Conservation (phyloP, 2,797 vertebrate species). For the Peromyscus eremicus region DNA sequence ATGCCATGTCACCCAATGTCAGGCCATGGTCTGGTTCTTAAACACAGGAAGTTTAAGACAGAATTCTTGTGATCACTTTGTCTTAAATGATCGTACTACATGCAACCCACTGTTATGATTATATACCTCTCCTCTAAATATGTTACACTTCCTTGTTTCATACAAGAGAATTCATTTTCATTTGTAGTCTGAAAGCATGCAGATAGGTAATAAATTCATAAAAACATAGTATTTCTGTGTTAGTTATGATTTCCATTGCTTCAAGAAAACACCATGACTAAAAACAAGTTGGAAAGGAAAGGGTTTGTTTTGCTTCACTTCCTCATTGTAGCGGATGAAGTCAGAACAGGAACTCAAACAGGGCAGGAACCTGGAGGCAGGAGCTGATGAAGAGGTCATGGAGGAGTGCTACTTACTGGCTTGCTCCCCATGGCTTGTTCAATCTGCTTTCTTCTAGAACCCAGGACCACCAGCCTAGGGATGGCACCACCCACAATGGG, state of each 20-base stretch:
- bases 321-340: too few relatives aligned
- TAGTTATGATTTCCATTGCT: too few relatives aligned
- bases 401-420: neutral
- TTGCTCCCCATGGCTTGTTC: neutral
- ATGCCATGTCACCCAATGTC: neutral
- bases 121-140: neutral
- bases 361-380: neutral
- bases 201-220: neutral
- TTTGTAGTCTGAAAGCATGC: neutral
- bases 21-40: neutral
- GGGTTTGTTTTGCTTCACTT: neutral
- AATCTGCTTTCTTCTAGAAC: neutral
- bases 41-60: neutral
- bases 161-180: neutral
- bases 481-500: neutral
- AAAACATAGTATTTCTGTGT: neutral
- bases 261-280: neutral
- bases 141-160: neutral
- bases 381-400: neutral
- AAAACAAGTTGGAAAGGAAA: neutral
- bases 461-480: neutral
- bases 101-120: neutral
- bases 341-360: neutral
- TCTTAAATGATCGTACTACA: neutral
- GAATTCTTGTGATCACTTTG: slow-evolving; percentile 8